Percentiles rank a stretch among this genome's conserved stretches.
Evolutionary conservation across 2,797 vertebrate genomes (phyloP).

Genomic region (Typhlichthys eigenmanni): DNA sequence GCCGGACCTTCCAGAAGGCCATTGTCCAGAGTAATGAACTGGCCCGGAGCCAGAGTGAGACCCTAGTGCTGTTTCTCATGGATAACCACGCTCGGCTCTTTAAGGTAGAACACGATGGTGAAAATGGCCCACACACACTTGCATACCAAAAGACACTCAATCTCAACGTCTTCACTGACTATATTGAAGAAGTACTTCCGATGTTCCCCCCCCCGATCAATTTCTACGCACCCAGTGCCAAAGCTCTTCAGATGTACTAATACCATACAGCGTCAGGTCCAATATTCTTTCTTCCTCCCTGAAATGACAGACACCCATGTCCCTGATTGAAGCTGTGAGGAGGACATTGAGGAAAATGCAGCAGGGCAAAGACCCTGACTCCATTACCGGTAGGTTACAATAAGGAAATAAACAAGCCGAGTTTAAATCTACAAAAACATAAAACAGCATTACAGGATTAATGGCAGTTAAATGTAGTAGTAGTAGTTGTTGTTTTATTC

Average conservation of each 20-base stretch:
- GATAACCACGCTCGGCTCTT: conserved; percentile 79
- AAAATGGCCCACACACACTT: no score
- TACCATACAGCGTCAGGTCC: no score
- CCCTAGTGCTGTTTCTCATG: conserved; percentile 81
- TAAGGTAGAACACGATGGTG: conserved; percentile 66
- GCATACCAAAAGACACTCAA: not conserved
- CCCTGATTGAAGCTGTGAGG: conserved; percentile 79
- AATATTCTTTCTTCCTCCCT: not conserved
- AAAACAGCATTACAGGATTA: no score
- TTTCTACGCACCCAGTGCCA: no score
- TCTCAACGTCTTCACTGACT: no score
- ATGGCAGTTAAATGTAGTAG: no score
- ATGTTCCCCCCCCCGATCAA: not conserved
- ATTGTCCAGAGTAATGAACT: conserved; percentile 78
- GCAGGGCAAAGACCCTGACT: conserved; percentile 79
- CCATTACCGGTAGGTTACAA: conserved; percentile 68
- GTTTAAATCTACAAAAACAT: not conserved
- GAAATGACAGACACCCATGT: conserved; percentile 72
- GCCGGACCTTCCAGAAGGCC: conserved; percentile 81
- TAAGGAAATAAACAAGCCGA: not conserved
- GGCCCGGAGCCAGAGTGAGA: conserved; percentile 73
- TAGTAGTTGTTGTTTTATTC: not conserved
- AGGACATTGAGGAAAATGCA: conserved; percentile 78
- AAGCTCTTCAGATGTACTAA: no score
- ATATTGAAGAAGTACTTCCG: not conserved